These are phyloP conservation scores for Indri indri DNA, from an alignment of 2,113 vertebrate genomes.

Conservation along the genomic window DNA sequence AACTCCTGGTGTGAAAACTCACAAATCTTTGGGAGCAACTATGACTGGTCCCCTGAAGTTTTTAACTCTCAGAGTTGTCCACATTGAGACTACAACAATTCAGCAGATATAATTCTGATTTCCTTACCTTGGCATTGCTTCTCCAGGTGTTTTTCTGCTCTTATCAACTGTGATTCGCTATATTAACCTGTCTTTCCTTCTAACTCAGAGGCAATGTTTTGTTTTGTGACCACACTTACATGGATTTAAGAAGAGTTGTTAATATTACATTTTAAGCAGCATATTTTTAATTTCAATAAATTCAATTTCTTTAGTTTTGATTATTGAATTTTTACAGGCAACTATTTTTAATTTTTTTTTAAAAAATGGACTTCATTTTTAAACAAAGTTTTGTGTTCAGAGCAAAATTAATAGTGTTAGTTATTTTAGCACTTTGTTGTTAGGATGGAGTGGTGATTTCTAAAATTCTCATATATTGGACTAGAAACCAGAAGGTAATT, in stretches of 20 bases:
- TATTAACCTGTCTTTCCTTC: background rate
- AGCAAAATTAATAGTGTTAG: background rate
- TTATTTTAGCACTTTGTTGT: background rate
- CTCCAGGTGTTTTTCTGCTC: background rate
- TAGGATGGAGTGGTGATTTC: background rate
- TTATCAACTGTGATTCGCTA: too few species aligned
- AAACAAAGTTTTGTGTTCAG: background rate
- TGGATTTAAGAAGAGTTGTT: background rate
- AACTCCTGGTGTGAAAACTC: background rate
- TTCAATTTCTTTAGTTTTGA: background rate
- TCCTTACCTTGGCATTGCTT: background rate
- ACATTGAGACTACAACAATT: background rate
- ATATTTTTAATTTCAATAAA: background rate
- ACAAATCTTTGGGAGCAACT: accelerated
- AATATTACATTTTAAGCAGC: background rate
- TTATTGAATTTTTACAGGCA: background rate
- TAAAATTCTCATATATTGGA: background rate
- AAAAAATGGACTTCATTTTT: background rate
- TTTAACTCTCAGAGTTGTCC: background rate
- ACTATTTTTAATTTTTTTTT: background rate
- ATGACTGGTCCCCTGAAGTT: background rate
- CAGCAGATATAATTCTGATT: background rate
- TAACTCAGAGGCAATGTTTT: background rate
- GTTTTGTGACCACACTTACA: background rate
- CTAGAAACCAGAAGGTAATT: background rate